These are phyloP conservation scores for Nyleta sp. DNA, from an alignment of 2,888 invertebrate genomes.

Conservation along the genomic window DNA sequence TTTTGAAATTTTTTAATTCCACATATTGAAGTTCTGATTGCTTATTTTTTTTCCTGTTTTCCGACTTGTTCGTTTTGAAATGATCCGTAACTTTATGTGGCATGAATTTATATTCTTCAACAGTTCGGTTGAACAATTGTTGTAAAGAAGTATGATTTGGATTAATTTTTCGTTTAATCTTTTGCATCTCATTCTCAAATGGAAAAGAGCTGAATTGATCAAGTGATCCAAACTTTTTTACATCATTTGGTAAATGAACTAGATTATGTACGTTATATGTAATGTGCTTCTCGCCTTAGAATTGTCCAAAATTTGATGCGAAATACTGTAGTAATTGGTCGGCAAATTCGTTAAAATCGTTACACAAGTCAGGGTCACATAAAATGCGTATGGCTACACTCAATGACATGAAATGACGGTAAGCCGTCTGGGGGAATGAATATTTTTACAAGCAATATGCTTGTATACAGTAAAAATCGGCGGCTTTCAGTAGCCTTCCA, in stretches of 20 bases:
- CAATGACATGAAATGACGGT: conserved; percentile 1
- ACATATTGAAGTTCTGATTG: not conserved
- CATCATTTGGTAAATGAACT: conserved; percentile 12
- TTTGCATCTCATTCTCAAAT: conserved; percentile 19
- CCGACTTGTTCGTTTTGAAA: not conserved
- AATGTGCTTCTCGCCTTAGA: conserved; percentile 2
- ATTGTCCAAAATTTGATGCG: not conserved
- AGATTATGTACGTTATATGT: conserved; percentile 20
- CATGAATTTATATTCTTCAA: conserved; percentile 15
- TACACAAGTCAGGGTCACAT: conserved; percentile 2
- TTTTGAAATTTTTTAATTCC: conserved; percentile 6
- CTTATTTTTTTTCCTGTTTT: not conserved
- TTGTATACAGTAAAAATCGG: conserved; percentile 12
- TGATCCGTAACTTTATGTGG: not conserved
- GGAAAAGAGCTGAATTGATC: conserved; percentile 11
- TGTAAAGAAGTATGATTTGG: not conserved
- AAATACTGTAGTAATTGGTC: not conserved
- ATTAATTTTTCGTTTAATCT: not conserved
- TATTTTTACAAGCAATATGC: not conserved
- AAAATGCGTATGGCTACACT: conserved; percentile 12
- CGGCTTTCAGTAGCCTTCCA: conserved; percentile 21
- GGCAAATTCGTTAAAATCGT: not conserved
- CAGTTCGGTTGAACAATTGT: conserved; percentile 1
- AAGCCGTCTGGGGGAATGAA: not conserved
- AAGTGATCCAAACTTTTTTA: conserved; percentile 4